Conservation (phyloP, 1,140 invertebrate species). For the Gryon sp. region DNA sequence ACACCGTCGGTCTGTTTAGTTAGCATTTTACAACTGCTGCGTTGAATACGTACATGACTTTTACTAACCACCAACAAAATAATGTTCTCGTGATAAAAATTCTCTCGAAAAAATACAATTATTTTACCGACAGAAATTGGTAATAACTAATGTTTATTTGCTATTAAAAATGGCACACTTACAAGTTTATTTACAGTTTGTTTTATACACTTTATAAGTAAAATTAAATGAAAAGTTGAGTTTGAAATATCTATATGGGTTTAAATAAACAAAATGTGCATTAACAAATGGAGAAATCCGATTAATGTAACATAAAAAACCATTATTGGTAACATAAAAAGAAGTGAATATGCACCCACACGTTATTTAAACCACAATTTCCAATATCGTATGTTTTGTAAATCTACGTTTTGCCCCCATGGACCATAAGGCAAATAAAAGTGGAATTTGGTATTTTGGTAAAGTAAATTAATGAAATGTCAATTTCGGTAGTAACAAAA, state of each 20-base stretch:
- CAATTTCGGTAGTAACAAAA: too few species aligned
- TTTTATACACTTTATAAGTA: too few species aligned
- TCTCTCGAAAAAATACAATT: constrained; percentile 12
- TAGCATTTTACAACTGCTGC: constrained; percentile 58
- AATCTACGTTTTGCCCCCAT: constrained; percentile 11
- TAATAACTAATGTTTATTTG: too few species aligned
- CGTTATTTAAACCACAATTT: constrained; percentile 33
- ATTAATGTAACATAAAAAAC: constrained; percentile 5
- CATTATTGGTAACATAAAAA: constrained; percentile 8
- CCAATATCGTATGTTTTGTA: constrained; percentile 15
- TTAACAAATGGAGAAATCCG: neutral
- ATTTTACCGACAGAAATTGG: constrained; percentile 22
- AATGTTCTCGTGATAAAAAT: constrained; percentile 23
- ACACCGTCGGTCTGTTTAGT: constrained; percentile 57
- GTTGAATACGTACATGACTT: constrained; percentile 54
- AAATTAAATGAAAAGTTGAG: too few species aligned
- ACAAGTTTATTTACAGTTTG: too few species aligned
- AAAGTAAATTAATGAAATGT: constrained; percentile 9
- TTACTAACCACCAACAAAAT: constrained; percentile 46
- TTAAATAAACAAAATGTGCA: too few species aligned
- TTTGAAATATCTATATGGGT: too few species aligned
- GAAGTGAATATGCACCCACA: neutral
- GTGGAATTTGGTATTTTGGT: constrained; percentile 3
- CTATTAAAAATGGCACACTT: too few species aligned
- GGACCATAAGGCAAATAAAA: constrained; percentile 7